phyloP scores from a whole-genome alignment of 2,113 vertebrate species.

The Microtus oregoni region DNA sequence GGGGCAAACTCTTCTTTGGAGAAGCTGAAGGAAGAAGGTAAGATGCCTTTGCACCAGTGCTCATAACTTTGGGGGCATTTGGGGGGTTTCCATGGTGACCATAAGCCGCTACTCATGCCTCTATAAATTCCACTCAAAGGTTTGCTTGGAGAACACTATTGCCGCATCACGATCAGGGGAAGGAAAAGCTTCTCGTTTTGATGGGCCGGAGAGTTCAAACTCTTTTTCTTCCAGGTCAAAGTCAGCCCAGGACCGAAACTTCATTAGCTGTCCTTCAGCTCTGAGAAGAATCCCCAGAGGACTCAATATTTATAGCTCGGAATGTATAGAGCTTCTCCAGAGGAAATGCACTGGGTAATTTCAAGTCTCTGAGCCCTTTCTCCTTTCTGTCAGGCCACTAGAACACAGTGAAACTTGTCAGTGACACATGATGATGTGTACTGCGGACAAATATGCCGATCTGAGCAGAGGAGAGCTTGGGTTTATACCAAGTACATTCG shows the following conservation, averaged over 20 bases:
- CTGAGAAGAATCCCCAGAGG: not conserved
- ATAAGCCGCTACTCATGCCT: not conserved
- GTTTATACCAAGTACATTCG: not conserved
- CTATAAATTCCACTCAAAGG: not conserved
- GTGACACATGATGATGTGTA: fast-evolving
- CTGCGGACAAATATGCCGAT: not conserved
- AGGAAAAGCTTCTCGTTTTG: not conserved
- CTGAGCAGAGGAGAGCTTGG: too few species aligned
- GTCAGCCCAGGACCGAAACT: not conserved
- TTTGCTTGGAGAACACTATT: not conserved
- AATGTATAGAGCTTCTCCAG: constrained; percentile 10
- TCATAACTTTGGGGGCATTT: not conserved
- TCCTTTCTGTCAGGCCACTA: not conserved
- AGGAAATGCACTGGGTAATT: not conserved
- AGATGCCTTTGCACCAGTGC: not conserved
- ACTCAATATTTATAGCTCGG: constrained; percentile 39
- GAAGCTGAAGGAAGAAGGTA: not conserved
- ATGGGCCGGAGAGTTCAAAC: not conserved
- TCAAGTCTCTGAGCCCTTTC: not conserved
- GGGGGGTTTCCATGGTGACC: not conserved
- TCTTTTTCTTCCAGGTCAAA: constrained; percentile 40
- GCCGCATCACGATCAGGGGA: not conserved
- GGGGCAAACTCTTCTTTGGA: not conserved
- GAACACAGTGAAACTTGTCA: not conserved
- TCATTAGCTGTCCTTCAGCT: constrained; percentile 17